phyloP scores from a whole-genome alignment of 2,888 invertebrate genomes.

The Patella ulyssiponensis region DNA sequence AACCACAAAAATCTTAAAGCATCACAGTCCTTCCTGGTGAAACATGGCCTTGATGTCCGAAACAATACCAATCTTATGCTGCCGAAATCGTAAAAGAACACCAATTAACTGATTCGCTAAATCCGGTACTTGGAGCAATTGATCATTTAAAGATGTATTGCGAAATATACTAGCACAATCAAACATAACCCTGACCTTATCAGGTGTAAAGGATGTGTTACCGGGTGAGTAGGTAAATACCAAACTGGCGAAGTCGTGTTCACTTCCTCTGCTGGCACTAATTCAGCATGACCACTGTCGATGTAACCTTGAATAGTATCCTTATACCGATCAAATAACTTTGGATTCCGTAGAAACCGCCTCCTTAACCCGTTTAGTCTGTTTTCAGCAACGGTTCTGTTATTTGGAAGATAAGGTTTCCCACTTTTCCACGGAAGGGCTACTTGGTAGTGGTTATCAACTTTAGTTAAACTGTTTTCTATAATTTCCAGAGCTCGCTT shows the following conservation, averaged over 20 bases:
- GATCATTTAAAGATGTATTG: slow-evolving; percentile 27
- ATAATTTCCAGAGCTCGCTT: not conserved
- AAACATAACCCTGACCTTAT: slow-evolving; percentile 1
- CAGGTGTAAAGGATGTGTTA: slow-evolving; percentile 23
- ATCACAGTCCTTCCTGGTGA: slow-evolving; percentile 7
- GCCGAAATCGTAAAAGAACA: slow-evolving; percentile 27
- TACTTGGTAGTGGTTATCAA: not conserved
- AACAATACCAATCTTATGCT: slow-evolving; percentile 16
- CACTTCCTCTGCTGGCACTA: not conserved
- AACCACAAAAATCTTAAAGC: slow-evolving; percentile 20
- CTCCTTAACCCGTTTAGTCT: not conserved
- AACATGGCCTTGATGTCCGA: slow-evolving; percentile 16
- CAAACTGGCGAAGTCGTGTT: slow-evolving; percentile 10
- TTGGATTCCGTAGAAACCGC: not conserved
- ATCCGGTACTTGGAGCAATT: slow-evolving; percentile 31
- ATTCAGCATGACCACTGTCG: not conserved
- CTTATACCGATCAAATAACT: not conserved
- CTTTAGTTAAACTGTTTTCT: not conserved
- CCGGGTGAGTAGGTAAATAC: slow-evolving; percentile 33
- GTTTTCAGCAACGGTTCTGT: not conserved
- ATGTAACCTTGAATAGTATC: not conserved
- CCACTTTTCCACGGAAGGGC: not conserved
- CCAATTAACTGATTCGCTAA: slow-evolving; percentile 27
- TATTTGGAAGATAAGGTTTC: not conserved
- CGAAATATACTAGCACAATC: slow-evolving; percentile 18